These are phyloP conservation scores for Butastur rufipennis DNA, from an alignment of 2,113 vertebrate genomes.

Conservation along the genomic window DNA sequence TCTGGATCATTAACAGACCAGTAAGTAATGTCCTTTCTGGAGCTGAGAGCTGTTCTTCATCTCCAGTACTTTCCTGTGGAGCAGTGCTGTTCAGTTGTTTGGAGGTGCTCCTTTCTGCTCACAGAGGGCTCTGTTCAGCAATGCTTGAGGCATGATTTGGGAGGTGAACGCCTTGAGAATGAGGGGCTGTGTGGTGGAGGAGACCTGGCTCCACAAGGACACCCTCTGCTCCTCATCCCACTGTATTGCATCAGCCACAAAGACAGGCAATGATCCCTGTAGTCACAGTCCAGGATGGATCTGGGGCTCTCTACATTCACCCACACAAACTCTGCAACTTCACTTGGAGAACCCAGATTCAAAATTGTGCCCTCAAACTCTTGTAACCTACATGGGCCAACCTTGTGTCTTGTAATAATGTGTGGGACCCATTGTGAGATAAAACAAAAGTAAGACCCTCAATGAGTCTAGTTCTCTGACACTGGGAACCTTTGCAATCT, in stretches of 20 bases:
- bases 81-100: background rate
- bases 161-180: background rate
- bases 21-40: background rate
- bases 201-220: background rate
- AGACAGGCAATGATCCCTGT: accelerated
- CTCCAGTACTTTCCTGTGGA: background rate
- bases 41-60: background rate
- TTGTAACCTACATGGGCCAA: accelerated
- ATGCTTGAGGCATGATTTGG: background rate
- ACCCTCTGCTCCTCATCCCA: background rate
- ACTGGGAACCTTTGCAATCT: accelerated
- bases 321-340: background rate
- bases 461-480: too few species aligned
- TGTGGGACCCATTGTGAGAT: background rate
- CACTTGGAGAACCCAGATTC: background rate
- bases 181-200: background rate
- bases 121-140: background rate
- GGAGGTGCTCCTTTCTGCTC: background rate
- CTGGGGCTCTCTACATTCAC: background rate
- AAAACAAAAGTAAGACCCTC: background rate
- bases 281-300: background rate
- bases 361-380: background rate
- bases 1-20: background rate
- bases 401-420: accelerated
- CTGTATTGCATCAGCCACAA: accelerated